A percentile compares a stretch with the other conserved stretches of the same genome.
These are phyloP conservation scores for Falco cherrug DNA, from an alignment of 2,797 vertebrate genomes.

Conservation along the genomic window DNA sequence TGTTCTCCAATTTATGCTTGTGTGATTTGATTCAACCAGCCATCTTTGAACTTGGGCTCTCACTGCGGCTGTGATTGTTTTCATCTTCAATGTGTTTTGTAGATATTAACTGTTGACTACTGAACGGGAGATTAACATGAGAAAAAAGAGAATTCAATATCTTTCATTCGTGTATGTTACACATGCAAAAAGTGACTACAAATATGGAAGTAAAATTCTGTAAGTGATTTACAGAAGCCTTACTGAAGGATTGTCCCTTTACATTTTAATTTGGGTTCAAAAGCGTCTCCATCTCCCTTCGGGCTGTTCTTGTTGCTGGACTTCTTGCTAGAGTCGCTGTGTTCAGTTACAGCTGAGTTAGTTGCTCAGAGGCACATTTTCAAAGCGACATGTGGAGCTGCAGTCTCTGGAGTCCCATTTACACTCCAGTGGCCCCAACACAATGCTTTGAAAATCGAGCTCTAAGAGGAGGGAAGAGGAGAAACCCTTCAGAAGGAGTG, in stretches of 20 bases:
- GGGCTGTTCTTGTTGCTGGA: background rate
- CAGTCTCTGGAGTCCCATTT: background rate
- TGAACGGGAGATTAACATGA: background rate
- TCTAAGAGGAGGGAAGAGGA: background rate
- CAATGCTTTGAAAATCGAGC: constrained; percentile 35
- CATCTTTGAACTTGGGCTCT: background rate
- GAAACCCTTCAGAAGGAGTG: background rate
- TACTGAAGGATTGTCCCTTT: background rate
- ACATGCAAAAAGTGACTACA: background rate
- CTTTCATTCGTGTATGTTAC: background rate
- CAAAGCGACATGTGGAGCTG: background rate
- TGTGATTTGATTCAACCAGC: background rate
- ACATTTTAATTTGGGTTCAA: background rate
- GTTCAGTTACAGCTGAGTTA: background rate
- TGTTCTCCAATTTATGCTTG: background rate
- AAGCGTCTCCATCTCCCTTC: background rate
- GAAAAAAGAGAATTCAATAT: background rate
- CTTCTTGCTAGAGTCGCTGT: background rate
- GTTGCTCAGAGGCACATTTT: constrained; percentile 11
- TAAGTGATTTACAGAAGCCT: background rate
- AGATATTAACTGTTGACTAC: background rate
- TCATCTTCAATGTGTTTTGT: background rate
- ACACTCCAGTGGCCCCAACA: background rate
- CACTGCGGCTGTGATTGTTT: background rate
- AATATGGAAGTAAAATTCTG: background rate